These are phyloP conservation scores for Sebastes minor DNA, from an alignment of 2,797 vertebrate species.

Conservation along the genomic window DNA sequence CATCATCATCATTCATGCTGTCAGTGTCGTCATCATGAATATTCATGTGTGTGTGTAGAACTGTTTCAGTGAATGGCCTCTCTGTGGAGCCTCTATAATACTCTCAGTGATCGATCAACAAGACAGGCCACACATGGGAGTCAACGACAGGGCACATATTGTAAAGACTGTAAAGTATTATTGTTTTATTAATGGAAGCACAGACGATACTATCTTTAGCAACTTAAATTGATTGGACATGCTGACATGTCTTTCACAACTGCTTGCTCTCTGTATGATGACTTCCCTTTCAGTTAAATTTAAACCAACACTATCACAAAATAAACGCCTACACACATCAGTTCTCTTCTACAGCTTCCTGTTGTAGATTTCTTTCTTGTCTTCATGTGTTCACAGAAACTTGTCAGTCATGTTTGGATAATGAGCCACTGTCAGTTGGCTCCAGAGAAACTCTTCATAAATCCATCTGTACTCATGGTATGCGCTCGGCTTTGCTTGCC, in stretches of 20 bases:
- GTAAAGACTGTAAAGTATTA: background rate
- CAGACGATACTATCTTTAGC: background rate
- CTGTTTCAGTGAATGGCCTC: background rate
- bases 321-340: background rate
- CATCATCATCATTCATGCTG: background rate
- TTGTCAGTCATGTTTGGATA: conserved; percentile 15
- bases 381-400: conserved; percentile 1
- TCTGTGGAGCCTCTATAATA: background rate
- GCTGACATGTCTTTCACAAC: background rate
- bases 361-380: background rate
- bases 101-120: background rate
- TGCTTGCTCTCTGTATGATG: background rate
- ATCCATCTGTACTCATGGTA: conserved; percentile 17
- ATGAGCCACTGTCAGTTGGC: conserved; percentile 15
- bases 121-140: background rate
- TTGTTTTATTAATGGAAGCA: background rate
- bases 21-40: background rate
- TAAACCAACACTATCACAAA: background rate
- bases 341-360: background rate
- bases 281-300: background rate
- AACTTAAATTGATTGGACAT: background rate
- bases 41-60: background rate
- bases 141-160: background rate
- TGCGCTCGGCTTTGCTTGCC: conserved; percentile 9
- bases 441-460: conserved; percentile 16